Conservation (phyloP, 2,113 vertebrate species). For the Herpetotheres cachinnans region DNA sequence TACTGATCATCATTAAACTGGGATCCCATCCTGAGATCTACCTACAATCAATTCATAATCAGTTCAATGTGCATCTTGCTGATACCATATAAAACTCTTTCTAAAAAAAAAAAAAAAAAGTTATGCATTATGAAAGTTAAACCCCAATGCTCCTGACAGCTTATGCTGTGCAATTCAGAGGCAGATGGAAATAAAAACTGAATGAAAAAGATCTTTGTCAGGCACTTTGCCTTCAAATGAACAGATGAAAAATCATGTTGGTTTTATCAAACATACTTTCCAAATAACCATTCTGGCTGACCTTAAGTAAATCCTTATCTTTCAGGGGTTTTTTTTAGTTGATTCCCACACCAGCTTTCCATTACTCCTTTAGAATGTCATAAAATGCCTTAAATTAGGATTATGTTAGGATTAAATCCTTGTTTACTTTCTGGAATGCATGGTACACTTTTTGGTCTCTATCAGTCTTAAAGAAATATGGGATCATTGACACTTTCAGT, state of each 20-base stretch:
- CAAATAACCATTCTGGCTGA: background rate
- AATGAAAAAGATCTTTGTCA: background rate
- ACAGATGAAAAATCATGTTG: background rate
- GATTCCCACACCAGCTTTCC: background rate
- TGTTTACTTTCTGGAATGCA: background rate
- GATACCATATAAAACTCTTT: background rate
- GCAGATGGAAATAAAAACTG: background rate
- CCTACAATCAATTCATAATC: background rate
- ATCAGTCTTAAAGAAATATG: background rate
- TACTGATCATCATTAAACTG: background rate
- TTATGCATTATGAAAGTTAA: background rate
- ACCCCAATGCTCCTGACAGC: background rate
- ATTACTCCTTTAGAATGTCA: background rate
- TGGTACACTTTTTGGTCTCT: background rate
- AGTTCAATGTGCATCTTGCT: background rate
- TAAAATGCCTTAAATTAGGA: background rate
- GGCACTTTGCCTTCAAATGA: background rate
- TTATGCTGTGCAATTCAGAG: background rate
- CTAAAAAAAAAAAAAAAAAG: background rate
- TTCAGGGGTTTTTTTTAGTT: background rate
- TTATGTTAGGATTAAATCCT: background rate
- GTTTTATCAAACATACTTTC: background rate
- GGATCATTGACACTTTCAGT: background rate
- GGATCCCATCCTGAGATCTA: background rate
- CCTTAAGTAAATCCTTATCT: background rate